phyloP scores from a whole-genome alignment of 2,888 invertebrate species.

The Colostygia pectinataria region DNA sequence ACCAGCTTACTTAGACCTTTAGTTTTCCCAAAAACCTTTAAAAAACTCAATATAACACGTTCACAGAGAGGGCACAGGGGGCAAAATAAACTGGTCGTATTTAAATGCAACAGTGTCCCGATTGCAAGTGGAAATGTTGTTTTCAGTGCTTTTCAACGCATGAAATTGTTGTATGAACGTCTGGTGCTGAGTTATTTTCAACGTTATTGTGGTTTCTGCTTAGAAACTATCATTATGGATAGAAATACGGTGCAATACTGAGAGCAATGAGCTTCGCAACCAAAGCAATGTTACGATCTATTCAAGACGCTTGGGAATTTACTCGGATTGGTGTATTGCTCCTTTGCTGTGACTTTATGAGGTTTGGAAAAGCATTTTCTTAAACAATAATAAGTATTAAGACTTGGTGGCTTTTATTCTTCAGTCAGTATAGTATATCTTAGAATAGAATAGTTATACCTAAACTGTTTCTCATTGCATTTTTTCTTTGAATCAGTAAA shows the following conservation, averaged over 20 bases:
- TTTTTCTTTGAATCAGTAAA: too few species aligned
- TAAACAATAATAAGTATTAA: too few species aligned
- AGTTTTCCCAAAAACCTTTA: slow-evolving; percentile 6
- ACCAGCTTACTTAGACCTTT: slow-evolving; percentile 39
- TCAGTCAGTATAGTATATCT: neutral
- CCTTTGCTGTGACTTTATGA: slow-evolving; percentile 11
- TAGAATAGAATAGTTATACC: too few species aligned
- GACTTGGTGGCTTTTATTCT: slow-evolving; percentile 1
- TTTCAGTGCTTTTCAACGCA: slow-evolving; percentile 44
- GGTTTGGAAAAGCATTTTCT: slow-evolving; percentile 16
- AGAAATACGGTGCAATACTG: slow-evolving; percentile 15
- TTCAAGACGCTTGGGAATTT: slow-evolving; percentile 15
- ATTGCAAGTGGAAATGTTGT: slow-evolving; percentile 43
- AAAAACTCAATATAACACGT: slow-evolving; percentile 17
- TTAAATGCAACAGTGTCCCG: slow-evolving; percentile 46
- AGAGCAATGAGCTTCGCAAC: slow-evolving; percentile 7
- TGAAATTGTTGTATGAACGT: slow-evolving; percentile 41
- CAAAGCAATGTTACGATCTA: slow-evolving; percentile 11
- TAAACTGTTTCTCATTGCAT: too few species aligned
- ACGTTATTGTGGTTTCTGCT: slow-evolving; percentile 12
- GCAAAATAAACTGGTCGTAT: slow-evolving; percentile 40
- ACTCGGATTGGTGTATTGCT: slow-evolving; percentile 18
- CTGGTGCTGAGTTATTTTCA: slow-evolving; percentile 33
- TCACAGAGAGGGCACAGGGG: slow-evolving; percentile 21
- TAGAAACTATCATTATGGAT: slow-evolving; percentile 14